Evolutionary conservation across 2,797 vertebrate species (phyloP).

Genomic region (Parauchenoglanis punctatus): DNA sequence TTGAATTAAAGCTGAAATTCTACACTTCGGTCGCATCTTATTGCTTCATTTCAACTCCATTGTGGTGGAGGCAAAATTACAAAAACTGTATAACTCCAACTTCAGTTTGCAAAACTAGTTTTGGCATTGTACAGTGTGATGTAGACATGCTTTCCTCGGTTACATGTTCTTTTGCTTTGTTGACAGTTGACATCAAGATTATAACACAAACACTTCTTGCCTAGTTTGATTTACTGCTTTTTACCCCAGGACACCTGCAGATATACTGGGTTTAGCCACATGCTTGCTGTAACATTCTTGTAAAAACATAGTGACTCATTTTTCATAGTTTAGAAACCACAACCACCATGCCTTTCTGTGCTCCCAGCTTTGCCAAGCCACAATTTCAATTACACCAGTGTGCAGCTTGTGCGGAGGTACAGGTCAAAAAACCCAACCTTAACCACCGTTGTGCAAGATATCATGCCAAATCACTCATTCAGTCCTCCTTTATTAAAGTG

Average conservation of each 20-base stretch:
- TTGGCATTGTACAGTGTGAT: neutral
- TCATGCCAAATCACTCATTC: neutral
- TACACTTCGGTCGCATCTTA: no score
- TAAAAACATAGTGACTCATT: neutral
- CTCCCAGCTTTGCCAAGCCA: neutral
- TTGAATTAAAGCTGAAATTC: no score
- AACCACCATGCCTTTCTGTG: neutral
- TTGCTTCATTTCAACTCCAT: no score
- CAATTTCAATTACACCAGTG: constrained; percentile 1
- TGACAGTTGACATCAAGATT: no score
- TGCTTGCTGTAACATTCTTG: neutral
- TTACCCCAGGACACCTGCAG: neutral
- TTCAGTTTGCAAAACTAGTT: neutral
- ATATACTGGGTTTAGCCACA: neutral
- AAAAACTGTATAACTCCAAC: no score
- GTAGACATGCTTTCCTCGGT: neutral
- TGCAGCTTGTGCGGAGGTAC: neutral
- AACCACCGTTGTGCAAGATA: neutral
- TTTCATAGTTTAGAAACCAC: neutral
- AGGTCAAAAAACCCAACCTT: neutral
- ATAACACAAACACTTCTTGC: neutral
- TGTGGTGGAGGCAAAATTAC: no score
- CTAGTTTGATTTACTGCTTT: no score
- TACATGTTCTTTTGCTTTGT: neutral
- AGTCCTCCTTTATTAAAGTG: neutral